Evolutionary conservation across 2,888 invertebrate species (phyloP), one percentile per base, ranked within the genome.

Genomic region (Zeuzera pyrina): DNA sequence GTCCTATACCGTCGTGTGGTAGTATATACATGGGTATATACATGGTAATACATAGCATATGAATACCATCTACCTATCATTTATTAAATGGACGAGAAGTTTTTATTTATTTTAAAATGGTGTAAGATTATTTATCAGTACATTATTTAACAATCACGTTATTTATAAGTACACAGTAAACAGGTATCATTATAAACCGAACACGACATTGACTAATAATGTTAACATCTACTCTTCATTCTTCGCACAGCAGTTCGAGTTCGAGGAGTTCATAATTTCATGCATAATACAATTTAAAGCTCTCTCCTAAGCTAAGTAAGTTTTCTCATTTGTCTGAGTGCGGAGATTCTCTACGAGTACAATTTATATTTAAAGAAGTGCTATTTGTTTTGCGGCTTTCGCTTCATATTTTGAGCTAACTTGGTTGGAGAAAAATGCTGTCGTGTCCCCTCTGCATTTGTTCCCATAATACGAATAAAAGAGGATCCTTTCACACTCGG

Each of bases 351-450:
- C 31, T n/a, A n/a, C n/a, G n/a, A n/a, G 33, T 30, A 37, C 39
- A 41, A 49, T 47, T 45, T 42, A 43, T 47, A 42, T 47, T 42
- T 45, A 42, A 43, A 36, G 41, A 42, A 36, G 39, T 34, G 41
- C 34, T 41, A 41, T 42, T 39, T 40, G 40, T 46, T 42, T 38
- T 31, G 36, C 19, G 39, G 31, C 45, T 36, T 39, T 35, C 35
- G 33, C 39, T 41, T 46, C 42, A 45, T 45, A 43, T 47, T 49
- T 42, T 23, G 32, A 35, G 31, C 24, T 33, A 44, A 41, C 39
- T 31, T 37, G 34, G 27, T 30, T 12, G 30, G 29, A 12, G 42
- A 42, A 50, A 50, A 49, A 47, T 48, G 37, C 34, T 38, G 35
- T 38, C 40, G 42, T 38, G 41, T 42, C 28, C 34, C 36, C 28